Evolutionary conservation across 1,140 invertebrate species (phyloP).

Genomic region (Cydia strobilella): DNA sequence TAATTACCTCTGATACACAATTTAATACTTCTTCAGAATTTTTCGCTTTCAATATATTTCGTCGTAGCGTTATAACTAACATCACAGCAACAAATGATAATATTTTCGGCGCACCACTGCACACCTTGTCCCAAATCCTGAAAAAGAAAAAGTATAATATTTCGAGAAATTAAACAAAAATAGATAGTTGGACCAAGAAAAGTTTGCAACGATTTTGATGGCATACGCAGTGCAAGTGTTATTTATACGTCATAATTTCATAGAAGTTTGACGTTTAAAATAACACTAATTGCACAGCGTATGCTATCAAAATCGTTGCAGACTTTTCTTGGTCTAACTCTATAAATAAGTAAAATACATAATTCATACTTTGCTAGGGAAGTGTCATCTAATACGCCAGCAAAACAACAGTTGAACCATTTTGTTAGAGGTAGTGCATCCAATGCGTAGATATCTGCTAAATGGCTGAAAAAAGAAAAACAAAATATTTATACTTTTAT

Average conservation of each 20-base stretch:
- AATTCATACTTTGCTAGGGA: conserved; percentile 86
- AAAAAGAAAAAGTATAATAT: conserved; percentile 41
- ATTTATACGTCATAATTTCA: too few relatives aligned
- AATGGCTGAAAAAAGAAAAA: conserved; percentile 72
- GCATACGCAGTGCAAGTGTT: too few relatives aligned
- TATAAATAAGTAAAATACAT: conserved; percentile 29
- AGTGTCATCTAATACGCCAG: conserved; percentile 87
- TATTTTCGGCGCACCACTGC: conserved; percentile 90
- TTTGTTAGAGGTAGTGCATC: conserved; percentile 83
- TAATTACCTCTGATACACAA: conserved; percentile 84
- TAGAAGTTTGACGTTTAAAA: too few relatives aligned
- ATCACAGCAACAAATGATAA: conserved; percentile 89
- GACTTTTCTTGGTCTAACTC: too few relatives aligned
- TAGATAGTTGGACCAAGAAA: too few relatives aligned
- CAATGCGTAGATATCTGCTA: conserved; percentile 81
- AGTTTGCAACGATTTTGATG: too few relatives aligned
- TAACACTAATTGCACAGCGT: too few relatives aligned
- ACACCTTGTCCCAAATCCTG: conserved; percentile 94
- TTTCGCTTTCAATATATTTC: conserved; percentile 83
- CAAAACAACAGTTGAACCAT: conserved; percentile 91
- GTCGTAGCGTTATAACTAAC: conserved; percentile 85
- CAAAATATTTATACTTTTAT: too few relatives aligned
- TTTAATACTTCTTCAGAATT: conserved; percentile 82
- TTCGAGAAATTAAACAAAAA: conserved; percentile 17
- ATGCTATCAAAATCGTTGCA: too few relatives aligned